Conservation (phyloP, 2,797 vertebrate species). For the Anas flavirostris region DNA sequence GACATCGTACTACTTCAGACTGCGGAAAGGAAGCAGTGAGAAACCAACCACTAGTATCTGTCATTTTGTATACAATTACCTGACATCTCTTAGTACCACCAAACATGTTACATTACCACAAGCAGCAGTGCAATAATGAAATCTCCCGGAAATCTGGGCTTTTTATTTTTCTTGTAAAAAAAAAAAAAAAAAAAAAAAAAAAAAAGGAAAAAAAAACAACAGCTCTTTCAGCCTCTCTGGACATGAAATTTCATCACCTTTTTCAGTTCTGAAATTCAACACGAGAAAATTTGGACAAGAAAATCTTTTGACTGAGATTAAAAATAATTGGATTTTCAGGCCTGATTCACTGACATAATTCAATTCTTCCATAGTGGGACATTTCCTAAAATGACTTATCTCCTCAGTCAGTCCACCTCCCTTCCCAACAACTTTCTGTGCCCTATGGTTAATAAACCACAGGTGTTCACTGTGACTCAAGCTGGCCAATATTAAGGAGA, state of each 20-base stretch:
- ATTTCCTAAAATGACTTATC: not conserved
- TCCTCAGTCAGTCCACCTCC: fast-evolving
- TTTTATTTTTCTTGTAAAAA: not conserved
- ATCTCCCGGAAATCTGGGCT: not conserved
- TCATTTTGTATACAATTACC: not conserved
- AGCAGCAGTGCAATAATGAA: not conserved
- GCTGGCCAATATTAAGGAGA: not conserved
- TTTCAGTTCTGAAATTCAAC: not conserved
- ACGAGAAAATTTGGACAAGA: not conserved
- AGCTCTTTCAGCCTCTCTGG: not conserved
- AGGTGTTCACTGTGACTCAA: not conserved
- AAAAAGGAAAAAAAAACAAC: not conserved
- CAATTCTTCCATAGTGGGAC: not conserved
- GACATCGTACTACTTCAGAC: not conserved
- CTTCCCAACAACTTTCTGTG: not conserved
- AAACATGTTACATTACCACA: not conserved
- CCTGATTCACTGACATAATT: not conserved
- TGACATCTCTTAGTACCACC: not conserved
- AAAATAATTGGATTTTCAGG: not conserved
- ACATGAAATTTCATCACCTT: fast-evolving
- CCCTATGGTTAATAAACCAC: not conserved
- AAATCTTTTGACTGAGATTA: not conserved
- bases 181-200: not conserved
- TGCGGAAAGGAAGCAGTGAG: not conserved
- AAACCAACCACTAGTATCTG: not conserved